Percentiles rank a stretch among this genome's conserved stretches.
phyloP scores from a whole-genome alignment of 2,888 invertebrate species.

The Dorcus parallelipipedus region DNA sequence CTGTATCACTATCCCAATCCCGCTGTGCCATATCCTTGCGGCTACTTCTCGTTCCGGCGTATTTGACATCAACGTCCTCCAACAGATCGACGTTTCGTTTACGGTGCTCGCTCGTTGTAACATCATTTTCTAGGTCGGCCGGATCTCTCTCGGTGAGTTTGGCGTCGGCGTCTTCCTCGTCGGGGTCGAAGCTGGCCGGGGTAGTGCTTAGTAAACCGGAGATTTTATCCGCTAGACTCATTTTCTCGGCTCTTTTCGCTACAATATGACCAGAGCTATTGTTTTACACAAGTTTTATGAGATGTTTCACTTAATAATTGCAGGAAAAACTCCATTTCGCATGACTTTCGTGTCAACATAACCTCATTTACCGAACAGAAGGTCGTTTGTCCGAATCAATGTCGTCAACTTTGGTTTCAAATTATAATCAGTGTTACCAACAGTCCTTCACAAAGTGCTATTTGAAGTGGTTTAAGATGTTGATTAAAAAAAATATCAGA shows the following conservation, averaged over 20 bases:
- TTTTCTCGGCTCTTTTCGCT: not conserved
- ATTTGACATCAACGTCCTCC: slow-evolving; percentile 68
- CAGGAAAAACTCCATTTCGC: too few species aligned
- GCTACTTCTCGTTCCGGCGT: slow-evolving; percentile 69
- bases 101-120: slow-evolving; percentile 62
- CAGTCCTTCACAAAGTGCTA: too few species aligned
- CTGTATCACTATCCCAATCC: slow-evolving; percentile 25
- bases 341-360: too few species aligned
- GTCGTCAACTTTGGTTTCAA: too few species aligned
- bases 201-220: slow-evolving; percentile 60
- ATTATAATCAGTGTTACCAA: too few species aligned
- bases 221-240: slow-evolving; percentile 62
- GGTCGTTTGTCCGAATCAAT: too few species aligned
- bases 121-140: slow-evolving; percentile 53
- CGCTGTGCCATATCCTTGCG: slow-evolving; percentile 51
- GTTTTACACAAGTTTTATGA: too few species aligned
- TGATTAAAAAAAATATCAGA: too few species aligned
- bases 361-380: too few species aligned
- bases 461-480: too few species aligned
- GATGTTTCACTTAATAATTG: too few species aligned
- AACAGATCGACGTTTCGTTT: slow-evolving; percentile 64
- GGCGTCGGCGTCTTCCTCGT: slow-evolving; percentile 60
- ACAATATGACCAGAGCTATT: not conserved
- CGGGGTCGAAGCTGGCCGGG: slow-evolving; percentile 60
- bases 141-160: slow-evolving; percentile 54